Conservation (phyloP, 2,888 invertebrate genomes). For the Papilio demoleus region DNA sequence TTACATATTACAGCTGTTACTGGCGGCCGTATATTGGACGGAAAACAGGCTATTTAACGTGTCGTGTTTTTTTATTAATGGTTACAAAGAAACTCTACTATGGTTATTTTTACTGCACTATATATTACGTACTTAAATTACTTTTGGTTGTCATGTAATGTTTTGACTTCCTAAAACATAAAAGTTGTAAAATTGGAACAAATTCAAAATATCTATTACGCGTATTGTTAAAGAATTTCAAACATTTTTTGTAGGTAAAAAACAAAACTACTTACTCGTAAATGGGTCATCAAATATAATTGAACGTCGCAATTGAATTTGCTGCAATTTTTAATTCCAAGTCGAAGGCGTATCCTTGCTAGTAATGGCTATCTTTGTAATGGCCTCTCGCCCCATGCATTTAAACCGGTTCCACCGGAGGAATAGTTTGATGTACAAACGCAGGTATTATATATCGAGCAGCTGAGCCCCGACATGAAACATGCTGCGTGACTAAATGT, state of each 20-base stretch:
- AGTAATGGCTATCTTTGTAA: slow-evolving; percentile 58
- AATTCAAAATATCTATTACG: no score
- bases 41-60: slow-evolving; percentile 1
- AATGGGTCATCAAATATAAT: neutral
- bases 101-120: neutral
- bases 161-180: neutral
- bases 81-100: slow-evolving; percentile 7
- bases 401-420: slow-evolving; percentile 70
- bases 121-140: neutral
- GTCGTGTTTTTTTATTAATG: slow-evolving; percentile 5
- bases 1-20: slow-evolving; percentile 10
- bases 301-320: neutral
- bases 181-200: no score
- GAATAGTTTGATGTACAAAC: slow-evolving; percentile 68
- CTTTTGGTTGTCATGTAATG: neutral
- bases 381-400: slow-evolving; percentile 52
- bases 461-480: slow-evolving; percentile 59
- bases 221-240: no score
- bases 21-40: slow-evolving; percentile 10
- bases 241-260: neutral
- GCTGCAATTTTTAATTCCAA: slow-evolving; percentile 51
- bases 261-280: neutral
- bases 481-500: slow-evolving; percentile 74
- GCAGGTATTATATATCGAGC: slow-evolving; percentile 60
- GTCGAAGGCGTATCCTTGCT: slow-evolving; percentile 55